These are phyloP conservation scores for Phortica variegata DNA, from an alignment of 1,140 invertebrate genomes.

Conservation along the genomic window DNA sequence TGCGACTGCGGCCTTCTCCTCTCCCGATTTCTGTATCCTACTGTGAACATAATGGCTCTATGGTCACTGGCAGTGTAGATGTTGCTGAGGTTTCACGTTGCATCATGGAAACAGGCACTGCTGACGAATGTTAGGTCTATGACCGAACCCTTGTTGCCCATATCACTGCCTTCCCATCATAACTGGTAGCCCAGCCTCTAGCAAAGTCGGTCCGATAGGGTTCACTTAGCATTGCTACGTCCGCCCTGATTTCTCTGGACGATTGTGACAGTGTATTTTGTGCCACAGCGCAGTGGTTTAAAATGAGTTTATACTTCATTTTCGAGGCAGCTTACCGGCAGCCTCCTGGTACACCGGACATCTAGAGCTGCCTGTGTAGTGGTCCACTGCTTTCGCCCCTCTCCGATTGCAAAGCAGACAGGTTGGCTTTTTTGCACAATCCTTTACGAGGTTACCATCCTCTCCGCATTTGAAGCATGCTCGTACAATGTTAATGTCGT, in stretches of 20 bases:
- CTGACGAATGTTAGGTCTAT: not conserved
- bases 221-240: not conserved
- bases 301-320: slow-evolving; percentile 39
- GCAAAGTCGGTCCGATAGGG: not conserved
- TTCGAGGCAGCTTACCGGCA: slow-evolving; percentile 59
- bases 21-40: no score
- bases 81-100: not conserved
- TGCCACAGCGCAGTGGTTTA: not conserved
- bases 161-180: not conserved
- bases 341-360: no score
- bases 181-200: not conserved
- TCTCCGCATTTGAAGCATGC: no score
- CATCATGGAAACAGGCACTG: not conserved
- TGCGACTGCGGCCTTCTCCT: no score
- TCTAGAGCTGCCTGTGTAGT: no score
- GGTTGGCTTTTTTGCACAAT: no score
- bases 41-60: no score
- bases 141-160: not conserved
- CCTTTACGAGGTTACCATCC: no score
- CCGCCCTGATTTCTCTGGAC: not conserved
- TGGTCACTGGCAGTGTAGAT: not conserved
- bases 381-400: no score
- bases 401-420: no score
- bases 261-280: not conserved
- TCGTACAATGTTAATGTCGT: no score